Conservation (phyloP, 2,113 vertebrate genomes). For the Ursus arctos region DNA sequence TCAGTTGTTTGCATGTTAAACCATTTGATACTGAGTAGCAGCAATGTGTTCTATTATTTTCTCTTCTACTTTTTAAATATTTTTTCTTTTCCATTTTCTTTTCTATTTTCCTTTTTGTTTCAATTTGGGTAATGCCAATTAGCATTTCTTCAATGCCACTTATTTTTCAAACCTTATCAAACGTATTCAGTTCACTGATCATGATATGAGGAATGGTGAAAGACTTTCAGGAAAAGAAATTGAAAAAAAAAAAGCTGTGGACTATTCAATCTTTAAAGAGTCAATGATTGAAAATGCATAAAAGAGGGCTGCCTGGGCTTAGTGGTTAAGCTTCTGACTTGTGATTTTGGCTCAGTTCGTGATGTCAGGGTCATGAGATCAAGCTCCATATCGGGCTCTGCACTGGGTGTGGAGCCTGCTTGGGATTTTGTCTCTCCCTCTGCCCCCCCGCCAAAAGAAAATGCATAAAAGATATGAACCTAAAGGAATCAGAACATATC, state of each 20-base stretch:
- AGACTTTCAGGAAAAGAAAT: background rate
- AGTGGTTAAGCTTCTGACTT: background rate
- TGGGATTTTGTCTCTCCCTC: background rate
- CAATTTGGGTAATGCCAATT: background rate
- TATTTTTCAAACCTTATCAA: background rate
- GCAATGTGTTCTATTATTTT: background rate
- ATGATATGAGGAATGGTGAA: background rate
- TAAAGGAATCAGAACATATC: background rate
- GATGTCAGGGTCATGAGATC: background rate
- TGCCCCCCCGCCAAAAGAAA: background rate
- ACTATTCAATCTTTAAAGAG: background rate
- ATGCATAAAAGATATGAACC: background rate
- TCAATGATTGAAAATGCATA: background rate
- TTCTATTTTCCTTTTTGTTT: background rate
- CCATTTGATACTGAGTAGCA: background rate
- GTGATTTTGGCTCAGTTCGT: background rate
- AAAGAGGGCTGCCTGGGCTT: background rate
- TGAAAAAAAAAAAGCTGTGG: background rate
- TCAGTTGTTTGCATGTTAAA: background rate
- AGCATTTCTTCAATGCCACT: background rate
- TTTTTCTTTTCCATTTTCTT: background rate
- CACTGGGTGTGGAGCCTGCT: background rate
- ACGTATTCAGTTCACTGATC: background rate
- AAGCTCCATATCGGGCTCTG: background rate
- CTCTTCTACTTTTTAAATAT: background rate